Evolutionary conservation across 1,140 invertebrate genomes (phyloP).

Genomic region (Drosophila nigrodunni): DNA sequence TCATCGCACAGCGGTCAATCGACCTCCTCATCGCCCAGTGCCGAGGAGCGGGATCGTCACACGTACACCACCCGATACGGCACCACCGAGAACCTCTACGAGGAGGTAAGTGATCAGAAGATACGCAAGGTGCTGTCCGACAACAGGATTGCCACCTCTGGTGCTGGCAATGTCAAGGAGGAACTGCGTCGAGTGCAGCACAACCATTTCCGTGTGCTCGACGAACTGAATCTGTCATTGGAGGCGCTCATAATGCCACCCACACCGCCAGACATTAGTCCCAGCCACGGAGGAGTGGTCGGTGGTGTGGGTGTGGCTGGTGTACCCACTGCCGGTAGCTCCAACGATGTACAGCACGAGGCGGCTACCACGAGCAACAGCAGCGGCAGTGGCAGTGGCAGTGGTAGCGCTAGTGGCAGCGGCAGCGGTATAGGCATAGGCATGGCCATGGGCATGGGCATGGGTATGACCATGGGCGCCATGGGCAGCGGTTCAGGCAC

Average conservation of each 20-base stretch:
- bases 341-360: slow-evolving; percentile 39
- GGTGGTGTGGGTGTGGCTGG: too few relatives aligned
- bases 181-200: slow-evolving; percentile 92
- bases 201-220: slow-evolving; percentile 91
- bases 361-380: slow-evolving; percentile 28
- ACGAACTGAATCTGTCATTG: slow-evolving; percentile 93
- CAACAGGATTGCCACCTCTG: slow-evolving; percentile 86
- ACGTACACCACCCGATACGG: slow-evolving; percentile 92
- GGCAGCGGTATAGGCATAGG: background rate
- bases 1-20: slow-evolving; percentile 64
- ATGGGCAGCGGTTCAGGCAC: slow-evolving; percentile 9
- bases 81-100: slow-evolving; percentile 94
- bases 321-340: slow-evolving; percentile 9
- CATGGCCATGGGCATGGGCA: slow-evolving; percentile 6
- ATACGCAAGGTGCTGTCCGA: slow-evolving; percentile 85
- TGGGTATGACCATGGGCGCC: slow-evolving; percentile 10
- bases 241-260: slow-evolving; percentile 94
- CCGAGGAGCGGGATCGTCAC: slow-evolving; percentile 85
- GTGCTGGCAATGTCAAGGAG: slow-evolving; percentile 89
- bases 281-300: slow-evolving; percentile 51
- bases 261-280: slow-evolving; percentile 74
- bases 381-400: slow-evolving; percentile 25
- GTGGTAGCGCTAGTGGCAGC: background rate
- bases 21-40: slow-evolving; percentile 65
- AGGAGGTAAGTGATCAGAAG: slow-evolving; percentile 90